phyloP scores from a whole-genome alignment of 2,797 vertebrate genomes.

The Onychomys arenicola region DNA sequence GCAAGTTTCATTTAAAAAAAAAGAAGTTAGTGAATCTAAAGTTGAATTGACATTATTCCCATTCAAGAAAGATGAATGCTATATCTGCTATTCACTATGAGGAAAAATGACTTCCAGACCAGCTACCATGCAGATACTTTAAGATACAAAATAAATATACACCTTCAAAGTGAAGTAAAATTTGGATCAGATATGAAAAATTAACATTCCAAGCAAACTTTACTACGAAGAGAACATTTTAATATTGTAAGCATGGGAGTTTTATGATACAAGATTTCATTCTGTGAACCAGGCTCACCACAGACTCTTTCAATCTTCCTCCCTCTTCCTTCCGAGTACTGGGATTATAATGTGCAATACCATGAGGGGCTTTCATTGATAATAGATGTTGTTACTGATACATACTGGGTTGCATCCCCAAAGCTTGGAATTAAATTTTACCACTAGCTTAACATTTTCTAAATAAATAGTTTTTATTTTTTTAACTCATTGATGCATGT shows the following conservation, averaged over 20 bases:
- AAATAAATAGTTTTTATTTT: neutral
- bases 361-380: neutral
- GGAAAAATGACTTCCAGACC: neutral
- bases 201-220: neutral
- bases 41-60: constrained; percentile 26
- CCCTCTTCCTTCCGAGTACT: neutral
- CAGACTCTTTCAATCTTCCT: neutral
- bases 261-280: neutral
- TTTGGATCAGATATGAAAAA: neutral
- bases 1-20: neutral
- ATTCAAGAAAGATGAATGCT: constrained; percentile 2
- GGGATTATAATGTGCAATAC: neutral
- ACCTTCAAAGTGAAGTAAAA: constrained; percentile 14
- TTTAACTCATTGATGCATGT: neutral
- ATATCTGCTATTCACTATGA: neutral
- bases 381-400: neutral
- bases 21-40: constrained; percentile 21
- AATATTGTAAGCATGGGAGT: neutral
- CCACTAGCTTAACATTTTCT: constrained; percentile 36
- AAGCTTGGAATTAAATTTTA: constrained; percentile 16
- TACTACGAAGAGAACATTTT: constrained; percentile 2
- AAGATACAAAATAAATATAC: constrained; percentile 11
- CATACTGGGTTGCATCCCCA: neutral
- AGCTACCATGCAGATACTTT: neutral
- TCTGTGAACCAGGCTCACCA: neutral